phyloP scores from a whole-genome alignment of 2,113 vertebrate genomes.

The Cyanocitta stelleri region DNA sequence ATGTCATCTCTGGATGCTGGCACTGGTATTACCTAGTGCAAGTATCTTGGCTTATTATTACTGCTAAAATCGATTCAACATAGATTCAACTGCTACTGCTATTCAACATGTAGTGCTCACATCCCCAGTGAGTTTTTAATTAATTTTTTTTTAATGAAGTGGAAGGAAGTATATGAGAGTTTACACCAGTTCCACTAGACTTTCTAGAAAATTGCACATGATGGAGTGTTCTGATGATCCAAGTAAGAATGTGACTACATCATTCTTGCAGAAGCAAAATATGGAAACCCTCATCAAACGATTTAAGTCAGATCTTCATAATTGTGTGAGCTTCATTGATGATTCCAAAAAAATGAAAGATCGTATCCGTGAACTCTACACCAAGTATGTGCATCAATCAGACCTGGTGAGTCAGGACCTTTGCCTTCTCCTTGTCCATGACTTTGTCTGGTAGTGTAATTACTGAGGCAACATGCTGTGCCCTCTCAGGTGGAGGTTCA shows the following conservation, averaged over 20 bases:
- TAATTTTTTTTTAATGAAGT: neutral
- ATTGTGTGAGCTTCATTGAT: slow-evolving; percentile 81
- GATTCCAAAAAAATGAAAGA: slow-evolving; percentile 83
- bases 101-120: neutral
- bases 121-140: neutral
- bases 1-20: neutral
- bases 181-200: neutral
- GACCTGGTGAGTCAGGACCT: slow-evolving; percentile 75
- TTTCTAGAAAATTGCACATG: neutral
- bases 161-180: neutral
- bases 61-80: neutral
- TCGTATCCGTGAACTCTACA: slow-evolving; percentile 72
- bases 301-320: slow-evolving; percentile 85
- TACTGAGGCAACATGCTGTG: slow-evolving; percentile 1
- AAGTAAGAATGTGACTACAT: neutral
- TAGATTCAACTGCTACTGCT: neutral
- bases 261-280: slow-evolving; percentile 74
- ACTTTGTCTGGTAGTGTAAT: neutral
- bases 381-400: slow-evolving; percentile 74
- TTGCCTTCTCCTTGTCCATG: neutral
- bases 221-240: neutral
- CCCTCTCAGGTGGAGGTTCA: slow-evolving; percentile 76
- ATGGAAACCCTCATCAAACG: slow-evolving; percentile 75
- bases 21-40: neutral
- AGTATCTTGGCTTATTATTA: neutral